phyloP scores from a whole-genome alignment of 1,140 invertebrate species.

The Halictus rubicundus region DNA sequence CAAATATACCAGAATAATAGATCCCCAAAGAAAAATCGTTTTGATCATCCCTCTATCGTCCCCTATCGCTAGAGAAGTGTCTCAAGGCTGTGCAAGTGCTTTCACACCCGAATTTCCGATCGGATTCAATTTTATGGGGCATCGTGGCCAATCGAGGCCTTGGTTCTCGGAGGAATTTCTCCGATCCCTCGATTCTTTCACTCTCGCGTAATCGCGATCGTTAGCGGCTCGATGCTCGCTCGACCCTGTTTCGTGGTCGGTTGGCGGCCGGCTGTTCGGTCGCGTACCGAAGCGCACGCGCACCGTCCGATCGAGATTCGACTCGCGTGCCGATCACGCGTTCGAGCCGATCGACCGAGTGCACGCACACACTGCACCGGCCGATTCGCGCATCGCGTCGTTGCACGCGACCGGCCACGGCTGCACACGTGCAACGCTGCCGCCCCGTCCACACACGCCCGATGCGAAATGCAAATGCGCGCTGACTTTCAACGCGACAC shows the following conservation, averaged over 20 bases:
- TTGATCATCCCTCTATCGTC: too few species aligned
- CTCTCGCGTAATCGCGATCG: slow-evolving; percentile 57
- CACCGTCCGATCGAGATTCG: slow-evolving; percentile 56
- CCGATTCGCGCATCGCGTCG: slow-evolving; percentile 34
- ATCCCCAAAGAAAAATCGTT: too few species aligned
- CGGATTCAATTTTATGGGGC: too few species aligned
- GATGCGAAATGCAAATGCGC: slow-evolving; percentile 30
- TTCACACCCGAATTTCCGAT: too few species aligned
- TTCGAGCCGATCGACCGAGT: slow-evolving; percentile 48
- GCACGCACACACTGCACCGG: slow-evolving; percentile 46
- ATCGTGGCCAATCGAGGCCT: too few species aligned
- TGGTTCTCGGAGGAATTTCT: too few species aligned
- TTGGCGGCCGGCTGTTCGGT: slow-evolving; percentile 13
- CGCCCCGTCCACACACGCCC: slow-evolving; percentile 13
- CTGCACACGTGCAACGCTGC: slow-evolving; percentile 28
- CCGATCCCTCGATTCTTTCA: slow-evolving; percentile 50
- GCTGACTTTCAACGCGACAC: slow-evolving; percentile 10
- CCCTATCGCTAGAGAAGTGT: too few species aligned
- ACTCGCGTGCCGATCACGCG: slow-evolving; percentile 59
- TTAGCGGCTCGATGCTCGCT: slow-evolving; percentile 32
- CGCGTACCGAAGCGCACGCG: slow-evolving; percentile 48
- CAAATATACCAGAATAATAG: too few species aligned
- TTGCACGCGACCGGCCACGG: slow-evolving; percentile 51
- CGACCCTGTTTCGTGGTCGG: slow-evolving; percentile 28
- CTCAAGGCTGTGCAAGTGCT: too few species aligned